Conservation (phyloP, 1,140 invertebrate genomes). For the Brachionus calyciflorus region DNA sequence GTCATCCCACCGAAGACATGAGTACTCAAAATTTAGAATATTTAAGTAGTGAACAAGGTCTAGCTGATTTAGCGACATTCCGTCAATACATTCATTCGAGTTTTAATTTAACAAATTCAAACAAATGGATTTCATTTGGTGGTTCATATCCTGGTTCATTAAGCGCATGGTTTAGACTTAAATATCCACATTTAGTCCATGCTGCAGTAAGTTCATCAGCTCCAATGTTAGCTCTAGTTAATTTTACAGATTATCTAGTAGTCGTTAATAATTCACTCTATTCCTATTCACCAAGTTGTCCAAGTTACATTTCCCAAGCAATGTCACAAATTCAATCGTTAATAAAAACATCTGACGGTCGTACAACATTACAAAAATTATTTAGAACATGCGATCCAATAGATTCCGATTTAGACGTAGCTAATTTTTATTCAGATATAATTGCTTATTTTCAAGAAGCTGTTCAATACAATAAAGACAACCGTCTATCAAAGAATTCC, state of each 20-base stretch:
- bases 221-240: slow-evolving; percentile 75
- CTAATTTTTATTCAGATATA: slow-evolving; percentile 76
- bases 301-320: slow-evolving; percentile 64
- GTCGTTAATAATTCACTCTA: slow-evolving; percentile 56
- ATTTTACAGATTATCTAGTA: slow-evolving; percentile 67
- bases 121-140: slow-evolving; percentile 87
- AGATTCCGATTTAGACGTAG: slow-evolving; percentile 68
- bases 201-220: slow-evolving; percentile 80
- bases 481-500: slow-evolving; percentile 66
- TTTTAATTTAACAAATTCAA: slow-evolving; percentile 65
- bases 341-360: slow-evolving; percentile 66
- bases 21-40: slow-evolving; percentile 73
- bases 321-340: slow-evolving; percentile 68
- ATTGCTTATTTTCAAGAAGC: slow-evolving; percentile 74
- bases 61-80: slow-evolving; percentile 81
- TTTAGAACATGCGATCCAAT: slow-evolving; percentile 69
- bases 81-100: slow-evolving; percentile 67
- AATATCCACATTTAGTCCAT: slow-evolving; percentile 83
- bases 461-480: slow-evolving; percentile 92
- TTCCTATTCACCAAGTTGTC: slow-evolving; percentile 52
- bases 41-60: slow-evolving; percentile 78
- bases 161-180: slow-evolving; percentile 80
- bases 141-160: slow-evolving; percentile 83
- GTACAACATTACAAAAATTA: slow-evolving; percentile 50
- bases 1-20: slow-evolving; percentile 75